Evolutionary conservation across 2,888 invertebrate species (phyloP).

Genomic region (Campoplex nolae): DNA sequence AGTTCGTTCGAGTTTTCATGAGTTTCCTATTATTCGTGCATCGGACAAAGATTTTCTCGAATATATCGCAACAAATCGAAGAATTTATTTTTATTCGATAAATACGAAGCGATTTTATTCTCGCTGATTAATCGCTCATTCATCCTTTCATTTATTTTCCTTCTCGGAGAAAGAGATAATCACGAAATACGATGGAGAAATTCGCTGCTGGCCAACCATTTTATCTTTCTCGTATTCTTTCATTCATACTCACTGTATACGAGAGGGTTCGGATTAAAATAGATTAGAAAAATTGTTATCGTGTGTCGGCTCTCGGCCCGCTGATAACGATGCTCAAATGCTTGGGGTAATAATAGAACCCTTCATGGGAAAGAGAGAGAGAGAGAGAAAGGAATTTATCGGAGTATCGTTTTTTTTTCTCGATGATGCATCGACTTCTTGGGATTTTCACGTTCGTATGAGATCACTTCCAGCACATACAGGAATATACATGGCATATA

Average conservation of each 20-base stretch:
- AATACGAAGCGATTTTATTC: neutral
- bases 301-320: constrained; percentile 28
- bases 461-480: constrained; percentile 14
- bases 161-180: neutral
- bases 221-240: constrained; percentile 38
- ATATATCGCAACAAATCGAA: neutral
- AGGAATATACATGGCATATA: neutral
- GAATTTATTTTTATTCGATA: neutral
- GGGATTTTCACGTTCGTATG: constrained; percentile 15
- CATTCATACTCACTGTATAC: constrained; percentile 9
- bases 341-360: constrained; percentile 41
- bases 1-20: constrained; percentile 1
- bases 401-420: constrained; percentile 33
- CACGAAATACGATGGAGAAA: constrained; percentile 7
- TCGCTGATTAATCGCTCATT: neutral
- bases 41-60: neutral
- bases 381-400: constrained; percentile 21
- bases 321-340: constrained; percentile 45
- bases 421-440: constrained; percentile 33
- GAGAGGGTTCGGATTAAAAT: constrained; percentile 42
- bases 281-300: constrained; percentile 56
- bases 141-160: neutral
- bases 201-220: neutral
- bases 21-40: neutral
- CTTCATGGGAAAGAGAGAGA: constrained; percentile 16